Conservation (phyloP, 2,797 vertebrate genomes). For the Selene dorsalis region DNA sequence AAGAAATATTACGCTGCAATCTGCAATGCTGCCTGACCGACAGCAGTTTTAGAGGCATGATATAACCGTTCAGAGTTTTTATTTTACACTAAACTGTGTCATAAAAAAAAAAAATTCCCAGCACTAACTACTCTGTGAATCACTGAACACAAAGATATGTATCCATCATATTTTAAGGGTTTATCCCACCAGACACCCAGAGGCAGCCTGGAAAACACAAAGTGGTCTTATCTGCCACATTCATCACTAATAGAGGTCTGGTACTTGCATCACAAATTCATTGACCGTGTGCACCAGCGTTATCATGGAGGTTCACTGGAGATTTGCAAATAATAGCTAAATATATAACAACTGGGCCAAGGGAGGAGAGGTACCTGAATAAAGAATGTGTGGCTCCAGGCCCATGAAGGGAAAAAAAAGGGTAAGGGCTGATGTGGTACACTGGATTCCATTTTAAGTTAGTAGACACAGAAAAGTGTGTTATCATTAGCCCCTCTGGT, state of each 20-base stretch:
- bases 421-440: slow-evolving; percentile 28
- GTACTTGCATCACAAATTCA: slow-evolving; percentile 7
- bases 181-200: slow-evolving; percentile 48
- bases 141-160: slow-evolving; percentile 45
- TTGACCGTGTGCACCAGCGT: slow-evolving; percentile 13
- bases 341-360: slow-evolving; percentile 50
- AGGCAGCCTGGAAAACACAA: slow-evolving; percentile 36
- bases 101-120: slow-evolving; percentile 58
- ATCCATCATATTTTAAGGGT: slow-evolving; percentile 63
- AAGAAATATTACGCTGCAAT: slow-evolving; percentile 59
- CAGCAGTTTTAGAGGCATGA: slow-evolving; percentile 54
- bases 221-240: slow-evolving; percentile 35
- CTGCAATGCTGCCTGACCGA: slow-evolving; percentile 50
- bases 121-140: slow-evolving; percentile 64
- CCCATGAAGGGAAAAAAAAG: slow-evolving; percentile 19
- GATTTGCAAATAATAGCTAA: slow-evolving; percentile 64
- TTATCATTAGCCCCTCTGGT: slow-evolving; percentile 43
- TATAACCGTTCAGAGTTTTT: slow-evolving; percentile 66
- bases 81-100: slow-evolving; percentile 67
- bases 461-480: slow-evolving; percentile 40
- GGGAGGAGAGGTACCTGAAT: slow-evolving; percentile 32
- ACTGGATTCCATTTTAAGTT: slow-evolving; percentile 49
- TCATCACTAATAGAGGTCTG: slow-evolving; percentile 34
- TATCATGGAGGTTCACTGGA: slow-evolving; percentile 33
- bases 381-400: slow-evolving; percentile 34